These are phyloP conservation scores for Drosophila tristis DNA, from an alignment of 1,140 invertebrate genomes.

Conservation along the genomic window DNA sequence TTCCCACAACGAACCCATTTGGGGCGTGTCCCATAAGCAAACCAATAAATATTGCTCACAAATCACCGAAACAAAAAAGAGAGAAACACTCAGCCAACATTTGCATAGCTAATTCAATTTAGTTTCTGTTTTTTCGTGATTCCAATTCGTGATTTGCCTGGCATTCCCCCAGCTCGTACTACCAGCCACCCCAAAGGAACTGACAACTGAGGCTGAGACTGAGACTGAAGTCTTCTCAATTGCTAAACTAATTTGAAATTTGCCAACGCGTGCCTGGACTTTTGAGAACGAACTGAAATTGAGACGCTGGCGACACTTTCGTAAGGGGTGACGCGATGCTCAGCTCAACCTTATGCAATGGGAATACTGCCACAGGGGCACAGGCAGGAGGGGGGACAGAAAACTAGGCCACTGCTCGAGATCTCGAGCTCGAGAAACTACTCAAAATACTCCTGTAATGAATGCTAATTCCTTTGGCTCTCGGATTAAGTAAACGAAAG, in stretches of 20 bases:
- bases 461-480: slow-evolving; percentile 65
- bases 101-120: slow-evolving; percentile 77
- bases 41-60: slow-evolving; percentile 32
- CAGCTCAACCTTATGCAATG: slow-evolving; percentile 37
- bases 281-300: slow-evolving; percentile 48
- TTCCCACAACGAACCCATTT: no score
- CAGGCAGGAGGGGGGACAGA: not conserved
- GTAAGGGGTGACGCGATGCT: not conserved
- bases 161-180: not conserved
- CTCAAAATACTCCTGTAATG: slow-evolving; percentile 55
- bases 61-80: slow-evolving; percentile 43
- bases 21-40: not conserved
- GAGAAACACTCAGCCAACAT: slow-evolving; percentile 32
- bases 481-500: slow-evolving; percentile 57
- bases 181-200: slow-evolving; percentile 1
- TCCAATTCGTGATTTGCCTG: slow-evolving; percentile 50
- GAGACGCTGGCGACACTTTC: slow-evolving; percentile 44
- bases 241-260: slow-evolving; percentile 80
- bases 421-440: slow-evolving; percentile 6
- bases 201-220: slow-evolving; percentile 32
- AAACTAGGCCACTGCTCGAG: slow-evolving; percentile 46
- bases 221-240: slow-evolving; percentile 58
- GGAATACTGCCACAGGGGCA: slow-evolving; percentile 30
- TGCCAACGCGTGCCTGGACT: slow-evolving; percentile 60
- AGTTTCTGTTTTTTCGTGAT: slow-evolving; percentile 50